Conservation (phyloP, 2,113 vertebrate genomes). For the Myotis davidii region DNA sequence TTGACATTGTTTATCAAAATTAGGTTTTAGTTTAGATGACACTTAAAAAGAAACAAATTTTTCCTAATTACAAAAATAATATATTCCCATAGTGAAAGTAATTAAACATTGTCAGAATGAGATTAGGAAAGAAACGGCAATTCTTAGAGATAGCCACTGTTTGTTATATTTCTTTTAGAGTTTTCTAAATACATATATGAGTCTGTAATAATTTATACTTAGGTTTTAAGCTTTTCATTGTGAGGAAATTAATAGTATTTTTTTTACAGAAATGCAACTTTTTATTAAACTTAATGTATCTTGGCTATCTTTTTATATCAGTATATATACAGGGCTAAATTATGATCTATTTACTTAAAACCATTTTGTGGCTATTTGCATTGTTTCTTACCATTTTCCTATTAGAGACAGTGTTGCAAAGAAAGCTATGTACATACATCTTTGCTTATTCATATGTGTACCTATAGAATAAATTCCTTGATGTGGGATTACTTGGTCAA, state of each 20-base stretch:
- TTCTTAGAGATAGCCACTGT: background rate
- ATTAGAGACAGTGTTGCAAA: background rate
- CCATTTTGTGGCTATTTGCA: background rate
- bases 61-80: background rate
- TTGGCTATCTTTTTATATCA: background rate
- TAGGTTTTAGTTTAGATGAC: background rate
- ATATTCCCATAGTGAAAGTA: background rate
- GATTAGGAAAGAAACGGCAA: background rate
- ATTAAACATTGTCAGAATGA: background rate
- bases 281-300: background rate
- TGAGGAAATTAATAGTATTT: background rate
- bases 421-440: background rate
- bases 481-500: background rate
- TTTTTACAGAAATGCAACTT: background rate
- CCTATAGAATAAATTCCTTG: background rate
- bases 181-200: background rate
- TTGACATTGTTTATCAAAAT: background rate
- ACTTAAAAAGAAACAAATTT: background rate
- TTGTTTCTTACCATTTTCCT: background rate
- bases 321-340: background rate
- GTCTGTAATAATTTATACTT: background rate
- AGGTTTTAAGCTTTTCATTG: background rate
- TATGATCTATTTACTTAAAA: background rate
- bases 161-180: slow-evolving; percentile 14
- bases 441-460: background rate